These are phyloP conservation scores for Pomatorhinus ruficollis DNA, from an alignment of 2,113 vertebrate species.

Conservation along the genomic window DNA sequence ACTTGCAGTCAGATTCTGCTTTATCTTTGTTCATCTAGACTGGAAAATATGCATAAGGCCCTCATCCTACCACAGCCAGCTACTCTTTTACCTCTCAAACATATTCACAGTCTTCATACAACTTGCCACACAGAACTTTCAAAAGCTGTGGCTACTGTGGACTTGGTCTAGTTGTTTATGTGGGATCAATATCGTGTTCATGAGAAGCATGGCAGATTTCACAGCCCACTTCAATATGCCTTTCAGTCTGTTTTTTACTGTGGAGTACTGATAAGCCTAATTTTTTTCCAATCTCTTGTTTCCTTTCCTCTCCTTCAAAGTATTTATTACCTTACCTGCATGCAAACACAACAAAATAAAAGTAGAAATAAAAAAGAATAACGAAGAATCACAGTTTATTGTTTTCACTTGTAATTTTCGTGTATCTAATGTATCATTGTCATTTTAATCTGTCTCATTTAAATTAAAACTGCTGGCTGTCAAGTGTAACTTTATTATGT, in stretches of 20 bases:
- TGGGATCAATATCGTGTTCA: rapidly evolving
- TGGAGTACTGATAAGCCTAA: background rate
- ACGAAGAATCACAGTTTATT: background rate
- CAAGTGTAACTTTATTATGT: background rate
- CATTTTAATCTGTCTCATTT: background rate
- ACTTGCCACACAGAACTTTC: background rate
- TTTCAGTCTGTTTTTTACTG: background rate
- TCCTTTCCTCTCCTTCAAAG: background rate
- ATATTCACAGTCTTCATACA: background rate
- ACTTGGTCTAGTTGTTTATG: background rate
- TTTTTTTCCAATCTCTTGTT: background rate
- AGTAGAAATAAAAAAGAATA: background rate
- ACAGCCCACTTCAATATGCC: background rate
- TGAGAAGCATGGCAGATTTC: rapidly evolving
- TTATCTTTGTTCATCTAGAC: background rate
- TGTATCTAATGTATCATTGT: background rate
- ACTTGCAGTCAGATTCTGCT: background rate
- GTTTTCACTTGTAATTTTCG: background rate
- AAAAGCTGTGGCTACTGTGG: background rate
- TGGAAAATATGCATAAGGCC: background rate
- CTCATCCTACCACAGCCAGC: background rate
- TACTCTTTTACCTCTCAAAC: background rate
- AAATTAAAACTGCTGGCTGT: background rate
- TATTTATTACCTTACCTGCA: background rate
- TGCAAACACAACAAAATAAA: background rate